Base-by-base conservation (phyloP, 2,113 vertebrate species). In the Gadus macrocephalus region DNA sequence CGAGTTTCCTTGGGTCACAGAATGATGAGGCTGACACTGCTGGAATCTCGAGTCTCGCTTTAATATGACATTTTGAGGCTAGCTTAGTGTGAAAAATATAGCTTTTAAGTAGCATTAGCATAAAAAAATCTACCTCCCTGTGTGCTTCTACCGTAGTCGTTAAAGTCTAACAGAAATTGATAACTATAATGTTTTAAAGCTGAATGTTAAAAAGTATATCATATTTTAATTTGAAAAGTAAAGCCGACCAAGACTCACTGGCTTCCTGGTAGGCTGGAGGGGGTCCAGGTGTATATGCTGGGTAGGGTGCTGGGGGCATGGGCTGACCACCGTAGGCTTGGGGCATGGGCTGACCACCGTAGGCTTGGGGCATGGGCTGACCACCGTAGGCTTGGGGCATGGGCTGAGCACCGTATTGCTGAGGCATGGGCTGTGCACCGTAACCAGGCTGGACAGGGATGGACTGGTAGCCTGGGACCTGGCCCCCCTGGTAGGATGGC, bases 261-360 rank as follows among this genome's bases (percentile, higher is more conserved):
- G 92, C 92, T 83, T 97, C 95, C 15, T 95, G 92, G 75, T 97
- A 98, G 0, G 96, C 88, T 0, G 95, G 96, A 2, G 94, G 91
- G 0, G 90, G 94, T 73, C 92, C 95, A 75, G 93, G 89, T 9
- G 83, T 85, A 61, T 91, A 93, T 0, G 78, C 77, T 0, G 87
- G 92, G 78, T 94, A 93, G 0, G 90, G 82, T 7, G 87, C 81
- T 6, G 67, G 8, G n/a, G 76, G 49, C 72, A 80, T 79, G 64
- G 77, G 20, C 25, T 79, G 74, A 1, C 35, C 72, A 38, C 88
- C 88, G 0, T 80, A 88, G 0, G 85, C 92, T 0, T 92, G 91
- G 1, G 86, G 87, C 86, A 91, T 70, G n/a, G 75, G 27, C 27
- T 79, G 74, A 1, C 53, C 70, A 49, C 87, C 88, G 0, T 80